These are phyloP conservation scores for Zaprionus obscuricornis DNA, from an alignment of 2,888 invertebrate genomes.

Conservation along the genomic window DNA sequence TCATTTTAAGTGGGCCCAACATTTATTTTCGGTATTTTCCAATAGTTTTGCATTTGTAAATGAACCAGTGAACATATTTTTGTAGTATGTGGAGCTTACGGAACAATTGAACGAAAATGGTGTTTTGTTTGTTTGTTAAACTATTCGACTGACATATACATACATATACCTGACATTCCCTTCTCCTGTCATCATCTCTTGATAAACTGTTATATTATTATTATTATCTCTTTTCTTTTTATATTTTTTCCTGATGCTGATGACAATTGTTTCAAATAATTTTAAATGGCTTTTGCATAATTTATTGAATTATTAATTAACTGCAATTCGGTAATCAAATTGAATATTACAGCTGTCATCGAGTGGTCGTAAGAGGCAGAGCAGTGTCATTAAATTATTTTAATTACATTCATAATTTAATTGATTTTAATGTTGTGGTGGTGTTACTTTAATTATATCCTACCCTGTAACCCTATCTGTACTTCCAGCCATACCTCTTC, in stretches of 20 bases:
- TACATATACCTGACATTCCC: too few relatives aligned
- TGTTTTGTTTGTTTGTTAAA: too few relatives aligned
- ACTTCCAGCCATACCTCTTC: neutral
- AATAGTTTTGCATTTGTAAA: constrained; percentile 10
- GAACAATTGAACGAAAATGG: too few relatives aligned
- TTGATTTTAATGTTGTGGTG: constrained; percentile 69
- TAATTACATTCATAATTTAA: constrained; percentile 76
- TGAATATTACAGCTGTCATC: constrained; percentile 70
- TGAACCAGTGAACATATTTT: too few relatives aligned
- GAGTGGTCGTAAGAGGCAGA: constrained; percentile 25
- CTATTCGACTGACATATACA: too few relatives aligned
- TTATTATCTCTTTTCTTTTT: constrained; percentile 26
- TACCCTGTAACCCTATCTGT: constrained; percentile 3
- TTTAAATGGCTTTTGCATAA: constrained; percentile 57
- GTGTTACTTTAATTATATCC: neutral
- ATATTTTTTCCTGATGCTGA: constrained; percentile 14
- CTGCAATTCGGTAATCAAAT: constrained; percentile 68
- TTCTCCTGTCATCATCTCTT: too few relatives aligned
- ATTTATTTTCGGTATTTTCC: constrained; percentile 31
- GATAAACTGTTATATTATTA: constrained; percentile 47
- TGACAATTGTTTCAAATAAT: constrained; percentile 63
- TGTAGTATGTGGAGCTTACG: too few relatives aligned
- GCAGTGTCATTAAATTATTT: constrained; percentile 69
- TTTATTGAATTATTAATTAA: constrained; percentile 78
- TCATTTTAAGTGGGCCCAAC: constrained; percentile 1